Evolutionary conservation across 2,113 vertebrate species (phyloP).

Genomic region (Hippocampus zosterae): DNA sequence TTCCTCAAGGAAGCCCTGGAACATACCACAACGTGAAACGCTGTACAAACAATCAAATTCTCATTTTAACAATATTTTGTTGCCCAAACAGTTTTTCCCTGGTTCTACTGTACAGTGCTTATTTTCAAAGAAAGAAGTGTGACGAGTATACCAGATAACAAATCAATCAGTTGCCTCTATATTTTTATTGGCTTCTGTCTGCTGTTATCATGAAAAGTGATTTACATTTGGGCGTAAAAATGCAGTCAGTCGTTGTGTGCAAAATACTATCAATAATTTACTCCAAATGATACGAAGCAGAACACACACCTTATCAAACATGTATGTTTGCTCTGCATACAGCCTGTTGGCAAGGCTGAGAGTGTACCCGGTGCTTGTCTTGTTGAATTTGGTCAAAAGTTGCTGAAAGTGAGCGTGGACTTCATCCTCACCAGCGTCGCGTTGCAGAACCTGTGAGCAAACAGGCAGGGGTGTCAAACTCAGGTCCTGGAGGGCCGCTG

Average conservation of each 20-base stretch:
- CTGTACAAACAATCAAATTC: neutral
- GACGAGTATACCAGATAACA: too few species aligned
- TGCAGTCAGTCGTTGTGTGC: neutral
- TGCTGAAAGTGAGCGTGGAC: slow-evolving; percentile 70
- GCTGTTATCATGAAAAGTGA: neutral
- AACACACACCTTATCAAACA: slow-evolving; percentile 73
- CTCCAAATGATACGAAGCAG: neutral
- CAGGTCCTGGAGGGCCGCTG: too few species aligned
- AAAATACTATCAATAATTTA: neutral
- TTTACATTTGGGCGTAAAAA: neutral
- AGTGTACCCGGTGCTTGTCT: slow-evolving; percentile 58
- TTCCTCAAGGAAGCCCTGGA: slow-evolving; percentile 60
- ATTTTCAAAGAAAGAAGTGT: too few species aligned
- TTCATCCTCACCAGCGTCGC: slow-evolving; percentile 35
- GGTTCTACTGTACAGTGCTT: too few species aligned
- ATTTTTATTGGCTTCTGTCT: neutral
- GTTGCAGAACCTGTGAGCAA: slow-evolving; percentile 41
- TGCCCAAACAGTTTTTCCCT: too few species aligned
- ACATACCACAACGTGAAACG: neutral
- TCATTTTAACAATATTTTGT: neutral
- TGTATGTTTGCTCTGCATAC: slow-evolving; percentile 78
- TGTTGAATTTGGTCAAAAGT: slow-evolving; percentile 74
- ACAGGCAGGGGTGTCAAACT: neutral
- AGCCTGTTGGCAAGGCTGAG: slow-evolving; percentile 79
- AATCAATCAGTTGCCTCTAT: too few species aligned